Evolutionary conservation across 2,797 vertebrate species (phyloP).

Genomic region (Danio choprae): DNA sequence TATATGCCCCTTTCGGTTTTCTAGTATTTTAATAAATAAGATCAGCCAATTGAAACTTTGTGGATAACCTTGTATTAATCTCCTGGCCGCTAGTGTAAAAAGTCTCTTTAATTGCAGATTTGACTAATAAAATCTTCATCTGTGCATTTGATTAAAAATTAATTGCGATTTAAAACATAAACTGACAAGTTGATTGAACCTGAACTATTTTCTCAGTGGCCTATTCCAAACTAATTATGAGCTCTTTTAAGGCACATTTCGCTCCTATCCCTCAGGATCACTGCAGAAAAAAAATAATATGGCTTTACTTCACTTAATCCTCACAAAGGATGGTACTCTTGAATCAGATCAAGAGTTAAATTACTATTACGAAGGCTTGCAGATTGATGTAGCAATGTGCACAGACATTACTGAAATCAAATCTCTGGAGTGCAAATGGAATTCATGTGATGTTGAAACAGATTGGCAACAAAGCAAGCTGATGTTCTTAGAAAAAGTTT

Average conservation of each 20-base stretch:
- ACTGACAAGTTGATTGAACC: slow-evolving; percentile 69
- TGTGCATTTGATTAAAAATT: slow-evolving; percentile 63
- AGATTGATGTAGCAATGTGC: not conserved
- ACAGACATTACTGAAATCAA: slow-evolving; percentile 7
- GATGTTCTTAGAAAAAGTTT: slow-evolving; percentile 5
- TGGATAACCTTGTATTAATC: slow-evolving; percentile 36
- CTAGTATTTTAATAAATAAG: slow-evolving; percentile 45
- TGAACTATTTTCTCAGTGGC: slow-evolving; percentile 59
- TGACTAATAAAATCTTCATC: slow-evolving; percentile 60
- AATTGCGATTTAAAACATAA: slow-evolving; percentile 64
- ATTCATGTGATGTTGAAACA: slow-evolving; percentile 22
- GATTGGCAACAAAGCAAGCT: not conserved
- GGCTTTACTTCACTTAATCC: slow-evolving; percentile 43
- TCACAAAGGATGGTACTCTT: not conserved
- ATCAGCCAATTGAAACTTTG: slow-evolving; percentile 24
- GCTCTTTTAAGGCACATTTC: slow-evolving; percentile 48
- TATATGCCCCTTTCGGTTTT: slow-evolving; percentile 8
- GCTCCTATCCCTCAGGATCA: slow-evolving; percentile 25
- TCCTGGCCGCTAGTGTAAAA: slow-evolving; percentile 42
- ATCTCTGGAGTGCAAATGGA: not conserved
- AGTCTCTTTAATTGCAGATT: slow-evolving; percentile 44
- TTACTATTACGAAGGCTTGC: slow-evolving; percentile 1
- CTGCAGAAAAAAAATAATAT: slow-evolving; percentile 46
- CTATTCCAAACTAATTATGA: slow-evolving; percentile 57
- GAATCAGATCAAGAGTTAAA: slow-evolving; percentile 3